Conservation (phyloP, 2,797 vertebrate species). For the Decapterus maruadsi region DNA sequence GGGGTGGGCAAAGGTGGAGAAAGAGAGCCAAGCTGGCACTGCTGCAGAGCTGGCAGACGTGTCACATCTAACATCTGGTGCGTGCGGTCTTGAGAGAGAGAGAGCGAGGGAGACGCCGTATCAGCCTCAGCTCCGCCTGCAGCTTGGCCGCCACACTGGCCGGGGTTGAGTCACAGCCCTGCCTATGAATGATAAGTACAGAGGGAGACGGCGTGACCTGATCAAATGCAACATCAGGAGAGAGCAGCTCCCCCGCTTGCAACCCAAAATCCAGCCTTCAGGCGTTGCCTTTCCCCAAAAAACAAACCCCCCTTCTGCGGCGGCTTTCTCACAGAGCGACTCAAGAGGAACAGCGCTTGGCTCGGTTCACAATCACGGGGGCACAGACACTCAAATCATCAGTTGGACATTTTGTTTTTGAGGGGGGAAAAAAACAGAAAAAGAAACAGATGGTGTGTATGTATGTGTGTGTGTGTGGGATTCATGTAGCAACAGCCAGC, state of each 20-base stretch:
- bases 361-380: conserved; percentile 7
- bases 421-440: conserved; percentile 8
- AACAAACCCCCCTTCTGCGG: conserved; percentile 36
- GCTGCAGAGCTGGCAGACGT: conserved; percentile 51
- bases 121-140: conserved; percentile 52
- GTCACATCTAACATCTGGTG: conserved; percentile 74
- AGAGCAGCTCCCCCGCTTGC: conserved; percentile 43
- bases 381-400: conserved; percentile 25
- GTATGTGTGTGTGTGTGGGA: conserved; percentile 49
- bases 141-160: conserved; percentile 48
- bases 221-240: conserved; percentile 66
- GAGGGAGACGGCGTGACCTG: conserved; percentile 51
- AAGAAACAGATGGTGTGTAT: conserved; percentile 40
- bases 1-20: conserved; percentile 38
- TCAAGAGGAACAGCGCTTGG: conserved; percentile 34
- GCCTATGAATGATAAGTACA: conserved; percentile 67
- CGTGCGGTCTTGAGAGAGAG: conserved; percentile 49
- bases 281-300: conserved; percentile 21
- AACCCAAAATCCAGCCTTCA: conserved; percentile 38
- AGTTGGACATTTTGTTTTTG: conserved; percentile 28
- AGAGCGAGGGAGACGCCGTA: background rate
- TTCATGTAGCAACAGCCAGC: conserved; percentile 49
- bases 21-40: conserved; percentile 47
- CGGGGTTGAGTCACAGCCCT: conserved; percentile 52
- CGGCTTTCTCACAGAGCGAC: conserved; percentile 44